Evolutionary conservation across 1,140 invertebrate genomes (phyloP).

Genomic region (Lepidurus apus): DNA sequence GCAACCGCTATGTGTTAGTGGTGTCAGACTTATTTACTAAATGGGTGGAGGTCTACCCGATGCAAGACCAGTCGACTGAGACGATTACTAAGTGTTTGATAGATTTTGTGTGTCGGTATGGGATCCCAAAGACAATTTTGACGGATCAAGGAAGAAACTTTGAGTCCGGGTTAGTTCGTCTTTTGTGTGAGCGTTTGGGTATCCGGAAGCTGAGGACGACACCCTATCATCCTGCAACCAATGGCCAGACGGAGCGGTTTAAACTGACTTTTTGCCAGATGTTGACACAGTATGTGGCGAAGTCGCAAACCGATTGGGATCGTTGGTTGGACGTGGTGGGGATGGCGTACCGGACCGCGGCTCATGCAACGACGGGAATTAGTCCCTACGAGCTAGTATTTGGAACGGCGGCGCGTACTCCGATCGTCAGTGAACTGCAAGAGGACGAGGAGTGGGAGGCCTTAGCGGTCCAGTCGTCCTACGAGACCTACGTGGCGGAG

Average conservation of each 20-base stretch:
- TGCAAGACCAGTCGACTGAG: conserved; percentile 24
- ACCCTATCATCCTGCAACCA: conserved; percentile 32
- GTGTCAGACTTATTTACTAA: background rate
- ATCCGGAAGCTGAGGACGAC: conserved; percentile 37
- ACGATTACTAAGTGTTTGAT: conserved; percentile 1
- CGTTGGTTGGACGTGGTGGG: background rate
- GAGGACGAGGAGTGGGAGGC: too few species aligned
- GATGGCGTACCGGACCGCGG: background rate
- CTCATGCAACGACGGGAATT: background rate
- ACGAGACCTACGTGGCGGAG: too few species aligned
- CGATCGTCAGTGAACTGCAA: too few species aligned
- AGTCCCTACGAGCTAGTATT: background rate
- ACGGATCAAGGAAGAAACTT: conserved; percentile 38
- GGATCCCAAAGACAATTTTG: conserved; percentile 38
- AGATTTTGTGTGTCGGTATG: conserved; percentile 27
- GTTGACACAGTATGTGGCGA: conserved; percentile 31
- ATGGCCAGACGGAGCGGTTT: conserved; percentile 38
- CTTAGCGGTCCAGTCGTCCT: too few species aligned
- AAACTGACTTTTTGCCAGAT: conserved; percentile 39
- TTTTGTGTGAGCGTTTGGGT: conserved; percentile 34
- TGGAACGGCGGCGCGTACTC: background rate
- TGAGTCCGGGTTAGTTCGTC: conserved; percentile 29
- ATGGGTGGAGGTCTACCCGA: background rate
- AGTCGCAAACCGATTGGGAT: background rate
- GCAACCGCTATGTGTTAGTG: conserved; percentile 16